phyloP scores from a whole-genome alignment of 2,113 vertebrate genomes.

The Vidua macroura region DNA sequence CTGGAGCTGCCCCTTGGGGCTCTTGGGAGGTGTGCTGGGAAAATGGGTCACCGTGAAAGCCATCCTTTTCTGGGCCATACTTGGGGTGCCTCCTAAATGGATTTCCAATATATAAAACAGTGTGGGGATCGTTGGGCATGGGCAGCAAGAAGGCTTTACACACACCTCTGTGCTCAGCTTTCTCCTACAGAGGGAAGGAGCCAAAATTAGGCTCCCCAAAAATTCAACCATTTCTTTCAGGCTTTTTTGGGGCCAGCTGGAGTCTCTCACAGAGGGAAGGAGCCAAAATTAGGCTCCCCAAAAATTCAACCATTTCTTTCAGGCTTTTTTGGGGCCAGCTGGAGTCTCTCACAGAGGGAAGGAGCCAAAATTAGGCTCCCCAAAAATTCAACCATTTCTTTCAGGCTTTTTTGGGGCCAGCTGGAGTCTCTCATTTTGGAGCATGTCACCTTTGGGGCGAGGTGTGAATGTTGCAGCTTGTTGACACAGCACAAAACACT shows the following conservation, averaged over 20 bases:
- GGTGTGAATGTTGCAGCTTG: background rate
- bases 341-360: background rate
- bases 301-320: background rate
- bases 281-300: background rate
- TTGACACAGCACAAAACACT: background rate
- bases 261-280: background rate
- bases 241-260: background rate
- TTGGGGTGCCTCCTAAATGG: background rate
- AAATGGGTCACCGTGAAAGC: background rate
- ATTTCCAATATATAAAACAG: background rate
- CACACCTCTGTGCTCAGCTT: background rate
- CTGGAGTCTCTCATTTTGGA: background rate
- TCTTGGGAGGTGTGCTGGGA: background rate
- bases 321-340: background rate
- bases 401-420: background rate
- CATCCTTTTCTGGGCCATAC: background rate
- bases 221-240: background rate
- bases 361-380: background rate
- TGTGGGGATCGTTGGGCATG: no score
- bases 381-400: background rate
- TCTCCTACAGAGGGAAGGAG: background rate
- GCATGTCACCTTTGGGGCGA: accelerated
- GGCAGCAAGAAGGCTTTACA: background rate
- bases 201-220: background rate
- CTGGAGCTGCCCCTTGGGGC: accelerated